These are phyloP conservation scores for Anthopleura xanthogrammica DNA, from an alignment of 92 coral and sea anemone genomes.

Conservation along the genomic window DNA sequence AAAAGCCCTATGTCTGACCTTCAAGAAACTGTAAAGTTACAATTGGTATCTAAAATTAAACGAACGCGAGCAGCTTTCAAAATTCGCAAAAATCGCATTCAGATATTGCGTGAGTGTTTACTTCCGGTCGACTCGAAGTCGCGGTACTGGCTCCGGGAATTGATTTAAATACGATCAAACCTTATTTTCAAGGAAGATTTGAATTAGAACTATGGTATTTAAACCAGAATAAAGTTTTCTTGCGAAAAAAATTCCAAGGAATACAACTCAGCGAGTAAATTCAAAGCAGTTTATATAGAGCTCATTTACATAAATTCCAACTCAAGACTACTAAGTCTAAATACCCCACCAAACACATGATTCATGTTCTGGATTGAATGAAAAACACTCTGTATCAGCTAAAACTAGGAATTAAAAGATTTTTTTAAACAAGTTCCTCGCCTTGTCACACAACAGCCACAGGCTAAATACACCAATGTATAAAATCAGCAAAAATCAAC, in stretches of 20 bases:
- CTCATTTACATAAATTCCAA: not conserved
- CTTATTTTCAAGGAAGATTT: not conserved
- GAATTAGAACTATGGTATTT: not conserved
- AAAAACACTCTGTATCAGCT: no score
- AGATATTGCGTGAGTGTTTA: not conserved
- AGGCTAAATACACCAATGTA: no score
- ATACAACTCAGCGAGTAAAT: not conserved
- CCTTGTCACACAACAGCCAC: no score
- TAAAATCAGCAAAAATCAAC: no score
- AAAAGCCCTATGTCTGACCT: not conserved
- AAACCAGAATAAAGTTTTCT: not conserved
- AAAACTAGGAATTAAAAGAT: no score
- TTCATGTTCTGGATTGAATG: no score
- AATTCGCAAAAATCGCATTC: not conserved
- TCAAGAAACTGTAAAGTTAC: not conserved
- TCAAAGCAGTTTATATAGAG: not conserved
- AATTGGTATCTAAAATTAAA: not conserved
- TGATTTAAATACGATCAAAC: not conserved
- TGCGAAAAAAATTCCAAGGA: not conserved
- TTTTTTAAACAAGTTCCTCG: no score
- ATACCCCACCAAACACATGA: no score
- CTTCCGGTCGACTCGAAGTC: not conserved
- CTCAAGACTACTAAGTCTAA: not conserved
- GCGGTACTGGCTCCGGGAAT: not conserved
- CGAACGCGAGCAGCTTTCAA: slow-evolving; percentile 5